Base-by-base conservation (phyloP, 2,797 vertebrate species). In the Xyrichtys novacula region DNA sequence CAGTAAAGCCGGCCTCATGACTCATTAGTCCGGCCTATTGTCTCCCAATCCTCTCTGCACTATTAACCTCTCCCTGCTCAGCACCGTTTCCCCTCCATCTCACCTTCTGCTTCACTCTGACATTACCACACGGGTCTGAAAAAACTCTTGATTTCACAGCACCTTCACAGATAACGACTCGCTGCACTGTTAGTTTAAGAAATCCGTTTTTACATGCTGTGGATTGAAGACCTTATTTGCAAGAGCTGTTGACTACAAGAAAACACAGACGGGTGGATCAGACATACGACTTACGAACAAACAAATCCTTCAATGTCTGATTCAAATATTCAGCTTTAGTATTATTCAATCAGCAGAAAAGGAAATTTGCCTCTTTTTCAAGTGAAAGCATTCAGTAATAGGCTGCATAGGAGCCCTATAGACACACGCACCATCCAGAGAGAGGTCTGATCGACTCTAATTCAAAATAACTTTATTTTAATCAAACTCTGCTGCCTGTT, bases 1-100 rank as follows among this genome's bases (percentile, higher is more conserved):
- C 53, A 76, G 71, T 65, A 78, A 89, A 88, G 66, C 85, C 72
- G 5, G 47, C 60, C 62, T 79, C 84, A 85, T 78, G 84, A 80
- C 65, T 84, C 88, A 88, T 88, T 88, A 85, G 71, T 44, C 60
- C 63, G 16, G 52, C 12, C 88, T 62, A 85, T 90, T 90, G 85
- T 90, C 78, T 82, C 75, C 69, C 77, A 80, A 85, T 89, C 81
- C 86, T 74, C 70, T 74, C 59, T 83, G 78, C 78, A 82, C 79
- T 83, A 42, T 88, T 89, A 79, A 83, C 83, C 82, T 78, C 76
- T 58, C 56, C 64, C 67, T 28, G 8, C 58, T 42, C 61, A n/a
- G 5, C 44, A 2, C 54, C 42, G 32, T 44, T 47, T 43, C 62
- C 49, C 53, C 53, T 28, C 47, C 49, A 17, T 32, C 53, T 12